A percentile compares a stretch with the other conserved stretches of the same genome.
Conservation (phyloP, 2,797 vertebrate genomes). For the Lepus townsendii region DNA sequence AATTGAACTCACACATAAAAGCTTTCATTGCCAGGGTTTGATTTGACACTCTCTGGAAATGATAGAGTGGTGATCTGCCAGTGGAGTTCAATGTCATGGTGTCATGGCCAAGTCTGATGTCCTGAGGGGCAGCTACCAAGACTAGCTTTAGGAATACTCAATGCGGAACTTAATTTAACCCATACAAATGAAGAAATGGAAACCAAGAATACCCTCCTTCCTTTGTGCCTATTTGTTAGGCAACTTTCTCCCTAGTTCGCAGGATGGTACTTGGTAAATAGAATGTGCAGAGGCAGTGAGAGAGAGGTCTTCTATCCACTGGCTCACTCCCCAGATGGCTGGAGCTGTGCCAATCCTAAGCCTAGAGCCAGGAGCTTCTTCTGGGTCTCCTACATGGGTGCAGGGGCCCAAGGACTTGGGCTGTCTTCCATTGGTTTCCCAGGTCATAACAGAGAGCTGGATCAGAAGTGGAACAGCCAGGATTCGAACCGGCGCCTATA, state of each 20-base stretch:
- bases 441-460: too few species aligned
- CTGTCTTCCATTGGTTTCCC: too few species aligned
- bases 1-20: conserved; percentile 41
- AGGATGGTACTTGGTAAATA: conserved; percentile 50
- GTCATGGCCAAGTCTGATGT: conserved; percentile 25
- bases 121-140: not conserved
- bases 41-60: conserved; percentile 35
- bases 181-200: conserved; percentile 47
- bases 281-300: not conserved
- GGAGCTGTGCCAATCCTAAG: too few species aligned
- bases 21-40: conserved; percentile 54
- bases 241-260: conserved; percentile 26
- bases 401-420: too few species aligned
- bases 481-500: too few species aligned
- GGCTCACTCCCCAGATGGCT: too few species aligned
- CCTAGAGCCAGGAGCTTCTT: too few species aligned
- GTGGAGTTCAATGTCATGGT: conserved; percentile 46
- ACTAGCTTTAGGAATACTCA: conserved; percentile 53
- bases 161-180: conserved; percentile 32
- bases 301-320: too few species aligned
- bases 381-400: too few species aligned
- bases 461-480: too few species aligned
- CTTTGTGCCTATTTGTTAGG: conserved; percentile 9
- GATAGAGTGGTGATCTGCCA: conserved; percentile 16
- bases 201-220: conserved; percentile 47